phyloP scores from a whole-genome alignment of 2,113 vertebrate genomes.

The Promerops cafer region DNA sequence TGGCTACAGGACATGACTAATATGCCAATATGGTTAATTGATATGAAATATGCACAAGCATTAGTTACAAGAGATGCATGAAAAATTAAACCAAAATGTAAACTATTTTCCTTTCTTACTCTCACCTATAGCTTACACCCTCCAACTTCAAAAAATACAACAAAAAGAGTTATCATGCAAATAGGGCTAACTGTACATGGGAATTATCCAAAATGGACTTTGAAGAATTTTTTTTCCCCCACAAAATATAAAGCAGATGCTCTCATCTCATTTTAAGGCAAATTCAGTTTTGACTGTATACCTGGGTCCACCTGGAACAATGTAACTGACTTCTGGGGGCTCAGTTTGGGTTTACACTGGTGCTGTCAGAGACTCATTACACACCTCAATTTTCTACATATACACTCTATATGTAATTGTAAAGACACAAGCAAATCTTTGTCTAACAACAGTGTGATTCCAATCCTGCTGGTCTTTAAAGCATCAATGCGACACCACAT shows the following conservation, averaged over 20 bases:
- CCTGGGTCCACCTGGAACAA: background rate
- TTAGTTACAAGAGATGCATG: background rate
- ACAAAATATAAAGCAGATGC: background rate
- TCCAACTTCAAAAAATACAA: background rate
- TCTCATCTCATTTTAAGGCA: background rate
- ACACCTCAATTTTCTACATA: background rate
- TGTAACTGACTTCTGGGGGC: accelerated
- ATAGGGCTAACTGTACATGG: background rate
- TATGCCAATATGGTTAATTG: background rate
- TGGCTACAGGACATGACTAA: background rate
- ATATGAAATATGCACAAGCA: background rate
- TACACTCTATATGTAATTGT: background rate
- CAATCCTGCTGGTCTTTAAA: background rate
- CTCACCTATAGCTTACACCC: background rate
- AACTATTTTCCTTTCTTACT: background rate
- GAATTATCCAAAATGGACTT: background rate
- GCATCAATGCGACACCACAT: background rate
- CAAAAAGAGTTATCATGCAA: background rate
- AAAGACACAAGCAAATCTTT: background rate
- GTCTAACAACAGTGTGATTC: background rate
- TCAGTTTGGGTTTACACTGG: background rate
- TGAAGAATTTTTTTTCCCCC: background rate
- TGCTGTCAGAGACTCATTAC: background rate
- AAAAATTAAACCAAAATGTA: background rate
- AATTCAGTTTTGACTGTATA: background rate